A percentile compares a stretch with the other conserved stretches of the same genome.
These are phyloP conservation scores for Yoshiicerus persimilis DNA, from an alignment of 1,140 invertebrate species.

Conservation along the genomic window DNA sequence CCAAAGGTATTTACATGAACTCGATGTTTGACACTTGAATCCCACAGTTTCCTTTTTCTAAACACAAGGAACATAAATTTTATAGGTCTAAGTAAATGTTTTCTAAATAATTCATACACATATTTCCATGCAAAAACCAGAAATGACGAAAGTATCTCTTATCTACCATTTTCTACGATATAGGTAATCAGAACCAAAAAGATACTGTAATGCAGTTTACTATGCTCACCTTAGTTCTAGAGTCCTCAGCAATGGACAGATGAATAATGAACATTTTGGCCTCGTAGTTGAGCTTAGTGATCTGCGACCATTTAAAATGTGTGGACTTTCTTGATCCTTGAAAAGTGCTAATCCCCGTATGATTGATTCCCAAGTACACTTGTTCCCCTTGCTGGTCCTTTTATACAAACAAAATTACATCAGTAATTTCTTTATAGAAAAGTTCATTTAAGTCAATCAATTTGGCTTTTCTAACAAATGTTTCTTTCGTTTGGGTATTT, in stretches of 20 bases:
- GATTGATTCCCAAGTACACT: slow-evolving; percentile 91
- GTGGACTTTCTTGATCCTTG: slow-evolving; percentile 88
- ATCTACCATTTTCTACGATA: background rate
- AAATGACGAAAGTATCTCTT: background rate
- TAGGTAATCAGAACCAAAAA: too few species aligned
- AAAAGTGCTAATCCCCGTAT: slow-evolving; percentile 91
- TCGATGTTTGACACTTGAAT: slow-evolving; percentile 88
- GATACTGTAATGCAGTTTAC: too few species aligned
- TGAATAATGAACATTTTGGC: slow-evolving; percentile 98
- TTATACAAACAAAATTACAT: slow-evolving; percentile 37
- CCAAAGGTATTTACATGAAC: slow-evolving; percentile 91
- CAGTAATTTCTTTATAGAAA: too few species aligned
- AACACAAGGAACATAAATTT: slow-evolving; percentile 57
- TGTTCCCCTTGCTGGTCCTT: slow-evolving; percentile 87
- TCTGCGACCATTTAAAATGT: slow-evolving; percentile 93
- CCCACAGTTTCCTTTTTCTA: slow-evolving; percentile 96
- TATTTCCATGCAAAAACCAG: too few species aligned
- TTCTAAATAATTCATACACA: too few species aligned
- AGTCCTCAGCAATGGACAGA: slow-evolving; percentile 62
- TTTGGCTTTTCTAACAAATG: too few species aligned
- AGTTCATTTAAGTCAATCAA: too few species aligned
- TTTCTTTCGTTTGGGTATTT: too few species aligned
- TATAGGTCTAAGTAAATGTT: too few species aligned
- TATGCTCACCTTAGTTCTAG: slow-evolving; percentile 63
- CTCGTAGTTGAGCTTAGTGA: slow-evolving; percentile 94